These are phyloP conservation scores for Rhabditoides inermis DNA, from an alignment of 2,888 invertebrate species.

Conservation along the genomic window DNA sequence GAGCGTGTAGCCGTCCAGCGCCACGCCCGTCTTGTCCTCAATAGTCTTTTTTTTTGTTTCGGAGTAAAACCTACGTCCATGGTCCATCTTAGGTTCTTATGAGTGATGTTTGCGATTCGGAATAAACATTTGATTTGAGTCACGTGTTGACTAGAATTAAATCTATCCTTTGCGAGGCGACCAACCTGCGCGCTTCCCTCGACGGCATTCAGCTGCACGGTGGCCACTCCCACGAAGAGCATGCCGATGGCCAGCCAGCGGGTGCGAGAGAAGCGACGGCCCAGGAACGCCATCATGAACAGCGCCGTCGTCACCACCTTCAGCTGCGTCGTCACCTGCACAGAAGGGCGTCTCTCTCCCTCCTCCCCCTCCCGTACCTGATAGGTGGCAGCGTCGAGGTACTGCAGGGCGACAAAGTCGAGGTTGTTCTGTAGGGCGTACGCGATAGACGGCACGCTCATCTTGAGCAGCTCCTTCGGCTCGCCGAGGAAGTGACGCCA, in stretches of 20 bases:
- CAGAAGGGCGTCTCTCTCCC: too few species aligned
- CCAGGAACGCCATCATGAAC: slow-evolving; percentile 52
- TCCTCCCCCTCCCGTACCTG: slow-evolving; percentile 30
- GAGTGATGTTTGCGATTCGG: too few species aligned
- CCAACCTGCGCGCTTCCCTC: too few species aligned
- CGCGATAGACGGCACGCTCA: slow-evolving; percentile 51
- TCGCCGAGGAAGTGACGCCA: slow-evolving; percentile 39
- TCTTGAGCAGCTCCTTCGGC: slow-evolving; percentile 49
- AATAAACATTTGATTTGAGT: too few species aligned
- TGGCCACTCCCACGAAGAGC: slow-evolving; percentile 50
- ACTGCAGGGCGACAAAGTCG: slow-evolving; percentile 51
- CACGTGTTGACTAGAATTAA: too few species aligned
- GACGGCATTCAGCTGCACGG: slow-evolving; percentile 52
- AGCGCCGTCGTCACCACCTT: slow-evolving; percentile 53
- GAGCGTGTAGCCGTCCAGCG: slow-evolving; percentile 41
- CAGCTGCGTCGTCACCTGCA: slow-evolving; percentile 52
- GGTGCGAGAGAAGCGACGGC: slow-evolving; percentile 42
- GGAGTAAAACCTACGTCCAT: background rate
- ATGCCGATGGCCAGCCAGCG: slow-evolving; percentile 51
- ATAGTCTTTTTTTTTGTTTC: background rate
- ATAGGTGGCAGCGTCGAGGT: slow-evolving; percentile 52
- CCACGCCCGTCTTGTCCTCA: slow-evolving; percentile 6
- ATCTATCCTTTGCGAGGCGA: background rate
- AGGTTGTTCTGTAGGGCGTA: slow-evolving; percentile 53
- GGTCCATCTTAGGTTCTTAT: too few species aligned